These are phyloP conservation scores for Nymphalis io DNA, from an alignment of 1,140 invertebrate genomes.

Conservation along the genomic window DNA sequence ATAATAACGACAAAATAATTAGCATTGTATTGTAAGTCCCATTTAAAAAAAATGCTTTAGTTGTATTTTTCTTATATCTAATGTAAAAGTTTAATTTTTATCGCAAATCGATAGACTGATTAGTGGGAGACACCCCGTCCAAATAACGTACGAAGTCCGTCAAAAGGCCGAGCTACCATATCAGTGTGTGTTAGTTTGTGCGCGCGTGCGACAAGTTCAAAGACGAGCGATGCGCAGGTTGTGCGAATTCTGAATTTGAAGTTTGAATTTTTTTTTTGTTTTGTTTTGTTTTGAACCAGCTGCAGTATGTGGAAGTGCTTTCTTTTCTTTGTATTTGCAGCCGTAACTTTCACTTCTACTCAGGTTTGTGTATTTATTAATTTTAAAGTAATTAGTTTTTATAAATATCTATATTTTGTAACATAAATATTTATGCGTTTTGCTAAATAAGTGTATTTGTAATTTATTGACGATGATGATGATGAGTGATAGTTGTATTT, in stretches of 20 bases:
- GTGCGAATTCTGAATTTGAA: constrained; percentile 62
- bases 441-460: too few relatives aligned
- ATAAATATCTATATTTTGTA: not conserved
- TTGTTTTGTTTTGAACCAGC: constrained; percentile 44
- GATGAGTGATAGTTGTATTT: too few relatives aligned
- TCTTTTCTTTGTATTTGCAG: constrained; percentile 59
- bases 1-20: not conserved
- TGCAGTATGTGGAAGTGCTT: constrained; percentile 68
- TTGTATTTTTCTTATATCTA: not conserved
- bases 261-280: constrained; percentile 48
- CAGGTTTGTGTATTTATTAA: constrained; percentile 54
- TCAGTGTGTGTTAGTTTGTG: constrained; percentile 66
- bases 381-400: not conserved
- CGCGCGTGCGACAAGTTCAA: constrained; percentile 64
- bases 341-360: constrained; percentile 60
- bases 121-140: constrained; percentile 63
- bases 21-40: too few relatives aligned
- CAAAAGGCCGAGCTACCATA: constrained; percentile 45
- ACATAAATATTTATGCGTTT: too few relatives aligned
- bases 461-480: too few relatives aligned
- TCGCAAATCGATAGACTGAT: constrained; percentile 36
- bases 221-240: constrained; percentile 52
- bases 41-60: too few relatives aligned
- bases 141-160: constrained; percentile 62
- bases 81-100: constrained; percentile 3